Percentiles rank a stretch among this genome's conserved stretches.
Evolutionary conservation across 2,113 vertebrate species (phyloP).

Genomic region (Pterocles burchelli): DNA sequence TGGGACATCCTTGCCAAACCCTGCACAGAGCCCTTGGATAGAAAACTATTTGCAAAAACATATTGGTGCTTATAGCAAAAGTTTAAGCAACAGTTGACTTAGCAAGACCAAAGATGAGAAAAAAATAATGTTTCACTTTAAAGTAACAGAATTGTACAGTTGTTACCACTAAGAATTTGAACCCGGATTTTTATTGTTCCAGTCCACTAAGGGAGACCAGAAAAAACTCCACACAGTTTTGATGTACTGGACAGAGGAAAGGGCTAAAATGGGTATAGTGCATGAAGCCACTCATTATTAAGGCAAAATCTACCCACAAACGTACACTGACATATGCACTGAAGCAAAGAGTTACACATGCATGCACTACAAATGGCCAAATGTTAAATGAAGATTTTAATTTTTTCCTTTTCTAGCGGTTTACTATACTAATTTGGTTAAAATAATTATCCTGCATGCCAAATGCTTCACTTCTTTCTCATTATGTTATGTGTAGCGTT

Average conservation of each 20-base stretch:
- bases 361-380: neutral
- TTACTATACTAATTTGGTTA: neutral
- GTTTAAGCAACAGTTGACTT: neutral
- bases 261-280: neutral
- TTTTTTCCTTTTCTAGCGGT: neutral
- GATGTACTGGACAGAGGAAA: neutral
- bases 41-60: neutral
- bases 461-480: conserved; percentile 38
- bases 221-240: neutral
- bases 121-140: neutral
- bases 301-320: neutral
- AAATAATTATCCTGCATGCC: conserved; percentile 6
- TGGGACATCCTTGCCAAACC: neutral
- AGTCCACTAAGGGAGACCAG: neutral
- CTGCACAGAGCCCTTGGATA: neutral
- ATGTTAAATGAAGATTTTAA: neutral
- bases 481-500: conserved; percentile 1
- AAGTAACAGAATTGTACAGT: neutral
- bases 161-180: neutral
- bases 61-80: neutral
- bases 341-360: neutral
- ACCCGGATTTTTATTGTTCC: neutral
- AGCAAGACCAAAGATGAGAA: neutral
- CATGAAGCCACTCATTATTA: neutral
- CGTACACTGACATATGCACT: neutral